phyloP scores from a whole-genome alignment of 2,113 vertebrate genomes.

The Seriola dumerili region DNA sequence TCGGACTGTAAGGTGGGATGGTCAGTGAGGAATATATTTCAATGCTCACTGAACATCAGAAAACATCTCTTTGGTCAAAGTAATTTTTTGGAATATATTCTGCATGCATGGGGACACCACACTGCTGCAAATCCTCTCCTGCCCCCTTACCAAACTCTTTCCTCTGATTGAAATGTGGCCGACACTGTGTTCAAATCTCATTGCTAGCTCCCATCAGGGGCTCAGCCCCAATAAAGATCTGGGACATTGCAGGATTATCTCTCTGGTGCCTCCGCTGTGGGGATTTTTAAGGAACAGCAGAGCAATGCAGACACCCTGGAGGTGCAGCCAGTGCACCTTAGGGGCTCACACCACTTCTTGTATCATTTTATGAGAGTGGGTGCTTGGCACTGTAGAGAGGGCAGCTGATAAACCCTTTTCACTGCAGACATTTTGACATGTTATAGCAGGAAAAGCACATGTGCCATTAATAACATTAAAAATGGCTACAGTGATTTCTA shows the following conservation, averaged over 20 bases:
- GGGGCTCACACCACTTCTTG: conserved; percentile 45
- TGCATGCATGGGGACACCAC: conserved; percentile 10
- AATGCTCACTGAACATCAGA: neutral
- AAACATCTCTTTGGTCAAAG: neutral
- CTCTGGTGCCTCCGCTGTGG: conserved; percentile 54
- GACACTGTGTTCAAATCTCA: conserved; percentile 49
- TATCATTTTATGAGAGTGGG: neutral
- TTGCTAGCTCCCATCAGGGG: conserved; percentile 60
- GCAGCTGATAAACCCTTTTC: neutral
- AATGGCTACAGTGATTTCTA: conserved; percentile 15
- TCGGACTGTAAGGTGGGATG: neutral
- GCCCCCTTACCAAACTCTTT: conserved; percentile 30
- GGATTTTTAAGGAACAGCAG: conserved; percentile 50
- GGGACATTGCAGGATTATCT: conserved; percentile 78
- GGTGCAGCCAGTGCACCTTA: conserved; percentile 46
- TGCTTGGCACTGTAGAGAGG: neutral
- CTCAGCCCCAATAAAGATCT: conserved; percentile 71
- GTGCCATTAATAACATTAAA: conserved; percentile 28
- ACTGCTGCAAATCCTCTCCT: conserved; percentile 37
- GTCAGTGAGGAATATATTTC: neutral
- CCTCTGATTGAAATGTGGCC: conserved; percentile 47
- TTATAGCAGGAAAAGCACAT: conserved; percentile 13
- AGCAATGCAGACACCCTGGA: conserved; percentile 33
- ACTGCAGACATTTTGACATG: neutral
- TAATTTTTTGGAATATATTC: conserved; percentile 24